phyloP scores from a whole-genome alignment of 2,797 vertebrate genomes.

The Danio albolineatus region DNA sequence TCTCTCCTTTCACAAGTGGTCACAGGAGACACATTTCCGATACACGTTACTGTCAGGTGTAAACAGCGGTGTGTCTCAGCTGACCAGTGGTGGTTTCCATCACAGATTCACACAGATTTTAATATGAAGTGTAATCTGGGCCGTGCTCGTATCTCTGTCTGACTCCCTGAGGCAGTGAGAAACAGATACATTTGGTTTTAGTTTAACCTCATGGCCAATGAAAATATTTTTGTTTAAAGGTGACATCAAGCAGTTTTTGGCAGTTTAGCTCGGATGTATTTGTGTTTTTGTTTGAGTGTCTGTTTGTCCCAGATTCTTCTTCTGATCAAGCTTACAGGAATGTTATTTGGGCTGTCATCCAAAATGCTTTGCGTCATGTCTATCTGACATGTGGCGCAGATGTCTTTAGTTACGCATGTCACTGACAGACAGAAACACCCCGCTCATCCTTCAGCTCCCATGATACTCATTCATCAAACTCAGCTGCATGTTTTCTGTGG shows the following conservation, averaged over 20 bases:
- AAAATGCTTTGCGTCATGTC: slow-evolving; percentile 53
- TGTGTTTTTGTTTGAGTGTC: slow-evolving; percentile 24
- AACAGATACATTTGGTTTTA: background rate
- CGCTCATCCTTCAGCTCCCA: slow-evolving; percentile 35
- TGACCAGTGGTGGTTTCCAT: slow-evolving; percentile 17
- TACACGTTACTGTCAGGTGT: slow-evolving; percentile 13
- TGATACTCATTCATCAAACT: slow-evolving; percentile 33
- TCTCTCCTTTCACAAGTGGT: background rate
- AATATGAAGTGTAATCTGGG: background rate
- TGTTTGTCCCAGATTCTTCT: slow-evolving; percentile 24
- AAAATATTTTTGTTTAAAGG: background rate
- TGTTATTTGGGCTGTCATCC: slow-evolving; percentile 43
- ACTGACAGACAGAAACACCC: slow-evolving; percentile 19
- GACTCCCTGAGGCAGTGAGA: background rate
- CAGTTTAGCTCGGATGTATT: slow-evolving; percentile 23
- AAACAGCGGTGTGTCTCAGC: slow-evolving; percentile 8
- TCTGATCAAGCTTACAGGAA: slow-evolving; percentile 34
- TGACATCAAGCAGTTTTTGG: slow-evolving; percentile 5
- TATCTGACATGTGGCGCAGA: slow-evolving; percentile 34
- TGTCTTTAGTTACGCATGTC: slow-evolving; percentile 33
- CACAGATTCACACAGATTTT: background rate
- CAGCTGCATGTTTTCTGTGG: slow-evolving; percentile 21
- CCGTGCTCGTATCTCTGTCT: background rate
- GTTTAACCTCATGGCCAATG: background rate
- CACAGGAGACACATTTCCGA: slow-evolving; percentile 14